These are phyloP conservation scores for Ispidina lecontei DNA, from an alignment of 2,797 vertebrate genomes.

Conservation along the genomic window DNA sequence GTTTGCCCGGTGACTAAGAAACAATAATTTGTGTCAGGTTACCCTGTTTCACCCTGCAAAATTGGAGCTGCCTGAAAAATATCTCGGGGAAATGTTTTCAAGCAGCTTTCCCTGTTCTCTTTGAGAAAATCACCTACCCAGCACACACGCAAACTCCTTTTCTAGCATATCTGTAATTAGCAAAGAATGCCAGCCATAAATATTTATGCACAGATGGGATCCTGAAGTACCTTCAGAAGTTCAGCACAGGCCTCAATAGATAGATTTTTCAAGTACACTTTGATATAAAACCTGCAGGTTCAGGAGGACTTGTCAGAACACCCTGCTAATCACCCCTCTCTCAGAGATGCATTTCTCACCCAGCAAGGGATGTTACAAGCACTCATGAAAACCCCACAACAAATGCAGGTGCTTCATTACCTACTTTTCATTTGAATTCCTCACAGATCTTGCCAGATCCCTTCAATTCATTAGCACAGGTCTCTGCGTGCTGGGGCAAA, in stretches of 20 bases:
- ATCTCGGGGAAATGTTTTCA: not conserved
- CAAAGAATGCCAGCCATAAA: slow-evolving; percentile 24
- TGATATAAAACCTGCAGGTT: not conserved
- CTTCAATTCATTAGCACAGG: not conserved
- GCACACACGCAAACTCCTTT: not conserved
- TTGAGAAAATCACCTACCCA: slow-evolving; percentile 3
- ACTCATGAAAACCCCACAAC: not conserved
- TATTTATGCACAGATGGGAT: slow-evolving; percentile 25
- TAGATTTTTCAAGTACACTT: not conserved
- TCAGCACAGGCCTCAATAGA: not conserved
- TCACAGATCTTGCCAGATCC: slow-evolving; percentile 31
- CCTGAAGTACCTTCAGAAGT: not conserved
- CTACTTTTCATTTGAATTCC: slow-evolving; percentile 40
- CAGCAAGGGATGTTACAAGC: not conserved
- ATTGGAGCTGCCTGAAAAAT: not conserved
- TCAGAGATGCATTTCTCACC: not conserved
- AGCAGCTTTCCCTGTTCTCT: not conserved
- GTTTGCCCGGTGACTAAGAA: not conserved
- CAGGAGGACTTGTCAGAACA: slow-evolving; percentile 42
- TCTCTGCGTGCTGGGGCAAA: not conserved
- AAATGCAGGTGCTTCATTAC: slow-evolving; percentile 25
- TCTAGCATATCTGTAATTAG: not conserved
- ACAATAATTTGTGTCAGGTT: not conserved
- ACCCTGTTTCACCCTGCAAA: not conserved
- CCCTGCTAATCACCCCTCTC: not conserved